These are phyloP conservation scores for Furcula furcula DNA, from an alignment of 2,888 invertebrate genomes.

Conservation along the genomic window DNA sequence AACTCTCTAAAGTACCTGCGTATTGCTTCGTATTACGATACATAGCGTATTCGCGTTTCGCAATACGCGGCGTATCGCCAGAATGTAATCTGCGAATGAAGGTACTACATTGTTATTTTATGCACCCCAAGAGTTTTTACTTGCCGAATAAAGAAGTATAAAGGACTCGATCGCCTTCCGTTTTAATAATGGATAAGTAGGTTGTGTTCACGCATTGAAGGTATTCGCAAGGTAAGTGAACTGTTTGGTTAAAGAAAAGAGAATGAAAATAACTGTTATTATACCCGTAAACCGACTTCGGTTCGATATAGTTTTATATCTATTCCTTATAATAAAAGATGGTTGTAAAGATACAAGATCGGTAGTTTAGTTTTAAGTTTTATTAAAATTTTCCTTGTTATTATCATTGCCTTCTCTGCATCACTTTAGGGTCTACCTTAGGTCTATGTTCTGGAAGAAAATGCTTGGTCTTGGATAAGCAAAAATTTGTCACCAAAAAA, in stretches of 20 bases:
- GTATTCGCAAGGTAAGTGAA: conserved; percentile 19
- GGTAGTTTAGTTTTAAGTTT: too few relatives aligned
- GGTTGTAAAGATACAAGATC: too few relatives aligned
- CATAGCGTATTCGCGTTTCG: too few relatives aligned
- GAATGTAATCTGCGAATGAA: conserved; percentile 3
- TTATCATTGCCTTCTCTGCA: too few relatives aligned
- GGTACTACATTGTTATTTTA: conserved; percentile 66
- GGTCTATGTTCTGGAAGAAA: too few relatives aligned
- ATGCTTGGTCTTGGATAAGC: too few relatives aligned
- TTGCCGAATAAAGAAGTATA: conserved; percentile 46
- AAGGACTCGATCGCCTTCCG: conserved; percentile 49
- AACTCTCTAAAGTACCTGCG: not conserved
- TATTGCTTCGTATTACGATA: too few relatives aligned
- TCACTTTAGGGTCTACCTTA: too few relatives aligned
- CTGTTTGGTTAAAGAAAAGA: not conserved
- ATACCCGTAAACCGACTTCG: too few relatives aligned
- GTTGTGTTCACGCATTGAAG: conserved; percentile 21
- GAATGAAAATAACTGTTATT: not conserved
- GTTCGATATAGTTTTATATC: too few relatives aligned
- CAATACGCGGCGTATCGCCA: not conserved
- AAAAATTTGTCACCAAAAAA: too few relatives aligned
- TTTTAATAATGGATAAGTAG: conserved; percentile 57
- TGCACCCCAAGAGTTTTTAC: conserved; percentile 65
- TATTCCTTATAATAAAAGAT: too few relatives aligned
- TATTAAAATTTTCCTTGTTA: not conserved